Percentiles rank a stretch among this genome's conserved stretches.
phyloP scores from a whole-genome alignment of 1,140 invertebrate species.

The Aricia agestis region DNA sequence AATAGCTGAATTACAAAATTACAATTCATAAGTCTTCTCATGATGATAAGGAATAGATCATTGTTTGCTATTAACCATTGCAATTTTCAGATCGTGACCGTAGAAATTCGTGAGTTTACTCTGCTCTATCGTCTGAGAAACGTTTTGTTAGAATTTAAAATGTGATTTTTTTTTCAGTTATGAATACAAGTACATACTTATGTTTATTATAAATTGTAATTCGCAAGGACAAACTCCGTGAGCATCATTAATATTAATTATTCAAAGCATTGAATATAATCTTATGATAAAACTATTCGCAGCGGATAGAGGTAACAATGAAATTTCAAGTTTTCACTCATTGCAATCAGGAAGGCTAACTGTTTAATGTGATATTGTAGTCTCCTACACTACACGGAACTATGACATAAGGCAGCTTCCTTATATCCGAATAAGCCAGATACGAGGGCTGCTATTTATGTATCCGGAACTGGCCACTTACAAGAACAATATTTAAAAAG shows the following conservation, averaged over 20 bases:
- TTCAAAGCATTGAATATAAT: neutral
- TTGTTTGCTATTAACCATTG: constrained; percentile 1
- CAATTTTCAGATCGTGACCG: neutral
- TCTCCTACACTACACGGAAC: constrained; percentile 1
- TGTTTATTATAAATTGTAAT: neutral
- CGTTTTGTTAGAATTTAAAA: neutral
- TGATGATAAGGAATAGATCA: neutral
- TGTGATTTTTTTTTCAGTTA: neutral
- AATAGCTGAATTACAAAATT: no score
- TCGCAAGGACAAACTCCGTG: neutral
- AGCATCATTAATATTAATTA: neutral
- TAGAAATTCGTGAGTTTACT: neutral
- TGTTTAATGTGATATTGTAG: neutral
- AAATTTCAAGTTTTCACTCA: neutral
- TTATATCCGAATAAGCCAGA: no score
- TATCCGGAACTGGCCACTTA: no score
- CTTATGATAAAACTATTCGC: neutral
- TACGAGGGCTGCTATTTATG: no score
- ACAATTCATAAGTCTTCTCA: neutral
- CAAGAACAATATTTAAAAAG: no score
- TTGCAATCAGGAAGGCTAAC: neutral
- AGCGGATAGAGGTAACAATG: neutral
- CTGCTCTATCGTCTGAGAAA: neutral
- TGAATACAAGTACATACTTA: neutral
- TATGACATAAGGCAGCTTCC: no score